Evolutionary conservation across 2,888 invertebrate species (phyloP).

Genomic region (Serrognathus titanus): DNA sequence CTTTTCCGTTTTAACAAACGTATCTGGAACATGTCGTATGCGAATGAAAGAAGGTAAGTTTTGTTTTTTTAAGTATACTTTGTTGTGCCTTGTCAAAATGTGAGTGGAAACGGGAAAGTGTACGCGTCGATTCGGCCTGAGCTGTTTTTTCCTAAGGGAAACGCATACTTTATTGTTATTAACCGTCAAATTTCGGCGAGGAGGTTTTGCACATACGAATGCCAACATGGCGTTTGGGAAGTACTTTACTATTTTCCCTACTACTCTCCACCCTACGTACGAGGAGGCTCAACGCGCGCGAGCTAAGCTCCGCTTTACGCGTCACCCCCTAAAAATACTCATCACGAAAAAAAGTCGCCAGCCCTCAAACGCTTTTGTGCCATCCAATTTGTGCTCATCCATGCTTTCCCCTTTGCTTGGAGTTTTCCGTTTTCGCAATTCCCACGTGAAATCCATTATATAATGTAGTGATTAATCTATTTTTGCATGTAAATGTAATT

Average conservation of each 20-base stretch:
- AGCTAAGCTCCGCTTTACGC: no score
- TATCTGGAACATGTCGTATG: constrained; percentile 81
- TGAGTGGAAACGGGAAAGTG: constrained; percentile 1
- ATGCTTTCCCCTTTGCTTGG: background rate
- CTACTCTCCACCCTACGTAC: no score
- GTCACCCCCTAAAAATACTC: no score
- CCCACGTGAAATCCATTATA: background rate
- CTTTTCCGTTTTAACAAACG: constrained; percentile 72
- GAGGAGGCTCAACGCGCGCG: no score
- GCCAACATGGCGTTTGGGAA: constrained; percentile 57
- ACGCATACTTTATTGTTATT: constrained; percentile 1
- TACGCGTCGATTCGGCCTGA: constrained; percentile 35
- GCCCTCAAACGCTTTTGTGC: no score
- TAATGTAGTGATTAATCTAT: background rate
- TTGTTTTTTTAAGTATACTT: constrained; percentile 42
- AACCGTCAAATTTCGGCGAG: constrained; percentile 34
- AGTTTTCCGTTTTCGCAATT: background rate
- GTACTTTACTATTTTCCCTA: background rate
- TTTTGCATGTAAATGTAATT: no score
- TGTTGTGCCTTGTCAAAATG: constrained; percentile 12
- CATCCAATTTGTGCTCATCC: no score
- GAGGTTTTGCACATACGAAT: constrained; percentile 46
- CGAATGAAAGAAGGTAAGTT: constrained; percentile 78
- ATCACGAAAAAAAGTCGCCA: no score
- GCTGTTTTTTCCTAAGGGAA: constrained; percentile 23